Base-by-base conservation (phyloP, 2,888 invertebrate species). In the Bombylius major region DNA sequence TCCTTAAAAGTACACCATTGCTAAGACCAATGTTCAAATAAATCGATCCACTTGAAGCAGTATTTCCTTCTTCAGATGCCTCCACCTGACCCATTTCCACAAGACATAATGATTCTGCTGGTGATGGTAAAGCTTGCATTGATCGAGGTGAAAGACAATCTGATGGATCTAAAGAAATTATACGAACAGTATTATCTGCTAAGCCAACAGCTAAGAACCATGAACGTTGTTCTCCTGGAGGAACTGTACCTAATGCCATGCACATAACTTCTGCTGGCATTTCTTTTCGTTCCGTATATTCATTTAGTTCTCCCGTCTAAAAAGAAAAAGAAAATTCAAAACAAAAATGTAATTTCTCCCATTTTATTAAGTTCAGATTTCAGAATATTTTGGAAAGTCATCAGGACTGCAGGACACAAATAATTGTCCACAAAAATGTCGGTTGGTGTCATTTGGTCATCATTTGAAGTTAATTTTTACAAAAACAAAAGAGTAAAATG, bases 201-300 rank as follows among this genome's bases (percentile, higher is more conserved):
- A 99, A 78, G 4, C 97, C 97, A 39, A 98, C 97, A 58, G 96
- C 95, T 65, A 98, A 79, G 70, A 99, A 98, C 80, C 94, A 87
- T 0, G 92, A 93, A 58, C 97, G 78, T 69, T 94, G 93, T 72
- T 99, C 98, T 6, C 98, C 98, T 4, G 86, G 81, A 0, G 97
- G 93, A 0, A 99, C 96, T 55, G 90, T 90, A 1, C 95, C 97
- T 58, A 99, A 76, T 0, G 95, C 96, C 98, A 99, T 98, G 70
- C 98, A 99, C 63, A 98, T 88, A 1, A 99, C 96, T 73, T 99
- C 98, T 0, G 91, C 87, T 7, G 93, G 89, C 85, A 99, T 87
- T 69, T 96, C 93, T 68, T 96, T 95, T 11, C 97, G 82, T 70
- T 98, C 97, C 9, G 95, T 96, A 71, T 97, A 99, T 72, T 99